Conservation (phyloP, 2,888 invertebrate genomes). For the Platycheirus albimanus region DNA sequence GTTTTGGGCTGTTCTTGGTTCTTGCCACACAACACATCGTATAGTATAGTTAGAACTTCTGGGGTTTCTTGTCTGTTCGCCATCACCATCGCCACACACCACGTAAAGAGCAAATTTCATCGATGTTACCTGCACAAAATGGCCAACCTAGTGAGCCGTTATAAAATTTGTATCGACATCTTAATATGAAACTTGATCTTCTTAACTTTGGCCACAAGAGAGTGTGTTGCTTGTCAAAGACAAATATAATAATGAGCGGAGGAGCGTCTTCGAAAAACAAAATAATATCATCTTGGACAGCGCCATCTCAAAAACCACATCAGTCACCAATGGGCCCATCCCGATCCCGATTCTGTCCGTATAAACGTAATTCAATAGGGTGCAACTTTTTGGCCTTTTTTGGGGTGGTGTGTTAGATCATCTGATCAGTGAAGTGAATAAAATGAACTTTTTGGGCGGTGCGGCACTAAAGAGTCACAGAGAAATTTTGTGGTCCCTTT, state of each 20-base stretch:
- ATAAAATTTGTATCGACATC: constrained; percentile 71
- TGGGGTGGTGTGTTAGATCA: constrained; percentile 71
- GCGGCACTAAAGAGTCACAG: constrained; percentile 3
- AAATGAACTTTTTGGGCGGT: constrained; percentile 58
- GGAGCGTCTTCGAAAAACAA: constrained; percentile 33
- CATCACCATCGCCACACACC: constrained; percentile 66
- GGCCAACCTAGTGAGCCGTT: constrained; percentile 70
- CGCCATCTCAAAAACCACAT: constrained; percentile 67
- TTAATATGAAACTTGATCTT: constrained; percentile 70
- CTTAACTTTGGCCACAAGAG: constrained; percentile 65
- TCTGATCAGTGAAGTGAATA: constrained; percentile 48
- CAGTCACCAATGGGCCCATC: constrained; percentile 50
- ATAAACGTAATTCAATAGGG: constrained; percentile 70
- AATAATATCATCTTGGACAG: constrained; percentile 57
- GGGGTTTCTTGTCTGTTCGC: constrained; percentile 58
- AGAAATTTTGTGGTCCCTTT: constrained; percentile 12
- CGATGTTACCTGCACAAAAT: constrained; percentile 58
- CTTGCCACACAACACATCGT: too few species aligned
- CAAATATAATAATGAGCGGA: too few species aligned
- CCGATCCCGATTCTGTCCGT: too few species aligned
- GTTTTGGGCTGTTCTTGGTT: constrained; percentile 39
- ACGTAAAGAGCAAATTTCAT: constrained; percentile 7
- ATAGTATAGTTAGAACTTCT: constrained; percentile 67
- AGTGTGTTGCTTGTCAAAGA: constrained; percentile 71
- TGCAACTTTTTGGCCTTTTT: constrained; percentile 66